Conservation (phyloP, 2,797 vertebrate species). For the Leucoraja ocellata region DNA sequence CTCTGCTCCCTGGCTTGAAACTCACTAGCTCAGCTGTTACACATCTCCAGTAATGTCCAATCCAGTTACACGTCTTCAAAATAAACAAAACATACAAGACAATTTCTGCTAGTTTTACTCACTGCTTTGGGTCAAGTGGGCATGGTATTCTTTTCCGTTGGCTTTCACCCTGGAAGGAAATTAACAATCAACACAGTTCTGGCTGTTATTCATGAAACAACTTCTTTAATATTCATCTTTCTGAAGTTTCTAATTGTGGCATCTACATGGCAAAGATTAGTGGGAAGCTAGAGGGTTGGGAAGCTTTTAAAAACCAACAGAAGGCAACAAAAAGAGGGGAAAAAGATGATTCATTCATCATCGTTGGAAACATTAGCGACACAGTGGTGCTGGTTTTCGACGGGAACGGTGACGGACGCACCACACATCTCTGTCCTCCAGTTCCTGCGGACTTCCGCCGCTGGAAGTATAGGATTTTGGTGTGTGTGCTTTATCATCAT, state of each 20-base stretch:
- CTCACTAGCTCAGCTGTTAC: background rate
- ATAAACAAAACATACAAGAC: background rate
- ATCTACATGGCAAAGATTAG: background rate
- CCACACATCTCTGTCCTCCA: no score
- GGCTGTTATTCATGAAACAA: background rate
- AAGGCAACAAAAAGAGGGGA: no score
- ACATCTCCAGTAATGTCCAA: background rate
- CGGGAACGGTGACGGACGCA: no score
- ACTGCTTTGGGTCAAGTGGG: conserved; percentile 93
- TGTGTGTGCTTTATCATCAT: no score
- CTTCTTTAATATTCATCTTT: background rate
- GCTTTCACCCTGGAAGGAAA: conserved; percentile 55
- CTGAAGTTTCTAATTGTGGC: background rate
- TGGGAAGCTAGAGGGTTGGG: no score
- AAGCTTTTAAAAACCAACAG: no score
- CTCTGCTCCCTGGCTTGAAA: no score
- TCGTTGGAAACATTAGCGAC: no score
- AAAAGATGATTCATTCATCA: no score
- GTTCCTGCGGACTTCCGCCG: no score
- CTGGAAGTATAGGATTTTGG: no score
- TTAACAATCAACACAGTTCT: background rate
- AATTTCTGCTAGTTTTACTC: conserved; percentile 51
- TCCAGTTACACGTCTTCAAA: background rate
- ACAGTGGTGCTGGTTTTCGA: no score
- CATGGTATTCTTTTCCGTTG: conserved; percentile 72